Base-by-base conservation (phyloP, 1,140 invertebrate genomes). In the Drosophila repleta region DNA sequence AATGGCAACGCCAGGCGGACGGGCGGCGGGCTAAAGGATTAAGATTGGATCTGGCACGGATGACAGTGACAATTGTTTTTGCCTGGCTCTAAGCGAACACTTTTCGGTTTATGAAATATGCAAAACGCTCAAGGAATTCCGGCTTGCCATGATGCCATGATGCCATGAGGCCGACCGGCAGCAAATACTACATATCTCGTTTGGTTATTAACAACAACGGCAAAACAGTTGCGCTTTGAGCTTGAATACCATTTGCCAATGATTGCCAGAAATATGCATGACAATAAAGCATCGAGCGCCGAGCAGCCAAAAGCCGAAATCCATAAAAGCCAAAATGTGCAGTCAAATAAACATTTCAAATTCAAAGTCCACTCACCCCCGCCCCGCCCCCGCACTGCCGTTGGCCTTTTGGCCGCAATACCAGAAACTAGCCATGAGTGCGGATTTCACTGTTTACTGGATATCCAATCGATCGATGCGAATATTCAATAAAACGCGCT, bases 31-130 rank as follows among this genome's bases (percentile, higher is more conserved):
- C 45, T 24, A 55, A 29, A 26, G 37, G 35, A 52, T 63, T 63
- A 52, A 35, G 32, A 56, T 26, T 37, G 60, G 29, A 35, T 26
- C 8, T 51, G 20, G 3, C 48, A 52, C 48, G 35, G 18, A 60
- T 24, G 46, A 68, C 43, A 67, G 45, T 18, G 32, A 64, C 51
- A 65, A 70, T 70, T 70, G 67, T 41, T 65, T 48, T 41, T 49
- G 32, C 56, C 29, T 64, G 21, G 43, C 49, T 56, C 26, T 49
- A 64, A 56, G 61, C 51, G 43, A 70, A 37, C 32, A 56, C 39
- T 70, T 70, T 64, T 70, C 35, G 35, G 61, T 35, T 70, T 70
- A 70, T 70, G 60, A 70, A 70, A 70, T 70, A 70, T 70, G 67
- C 67, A 70, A 70, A 70, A 51, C 67, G 61, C 39, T 70, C 48